A percentile compares a stretch with the other conserved stretches of the same genome.
phyloP scores from a whole-genome alignment of 2,888 invertebrate species.

The Agrotis ipsilon region DNA sequence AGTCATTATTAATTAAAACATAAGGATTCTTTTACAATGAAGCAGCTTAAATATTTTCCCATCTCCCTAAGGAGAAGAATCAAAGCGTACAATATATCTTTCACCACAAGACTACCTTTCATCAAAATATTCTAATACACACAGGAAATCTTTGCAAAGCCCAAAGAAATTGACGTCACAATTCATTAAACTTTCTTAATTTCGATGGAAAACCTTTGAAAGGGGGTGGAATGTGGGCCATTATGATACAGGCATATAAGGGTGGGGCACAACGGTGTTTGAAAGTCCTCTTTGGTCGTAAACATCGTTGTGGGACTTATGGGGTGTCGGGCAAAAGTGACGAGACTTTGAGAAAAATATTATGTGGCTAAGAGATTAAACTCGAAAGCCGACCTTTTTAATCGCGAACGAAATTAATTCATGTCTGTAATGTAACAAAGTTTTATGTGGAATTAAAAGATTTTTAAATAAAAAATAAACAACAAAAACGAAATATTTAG shows the following conservation, averaged over 20 bases:
- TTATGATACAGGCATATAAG: constrained; percentile 58
- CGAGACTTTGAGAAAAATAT: constrained; percentile 44
- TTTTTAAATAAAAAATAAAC: no score
- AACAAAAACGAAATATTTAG: constrained; percentile 7
- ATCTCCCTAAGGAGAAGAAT: constrained; percentile 38
- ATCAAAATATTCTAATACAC: constrained; percentile 53
- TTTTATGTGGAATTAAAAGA: constrained; percentile 6
- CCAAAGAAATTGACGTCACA: constrained; percentile 50
- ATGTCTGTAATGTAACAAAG: constrained; percentile 15
- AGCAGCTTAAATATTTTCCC: neutral
- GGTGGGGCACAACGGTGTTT: constrained; percentile 52
- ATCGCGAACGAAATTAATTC: constrained; percentile 38
- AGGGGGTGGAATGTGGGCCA: constrained; percentile 62
- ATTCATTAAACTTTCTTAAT: constrained; percentile 76
- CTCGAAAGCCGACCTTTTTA: constrained; percentile 25
- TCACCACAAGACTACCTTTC: constrained; percentile 34
- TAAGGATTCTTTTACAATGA: neutral
- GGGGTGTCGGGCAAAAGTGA: constrained; percentile 40
- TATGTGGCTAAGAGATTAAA: constrained; percentile 49
- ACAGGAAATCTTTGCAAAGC: constrained; percentile 54
- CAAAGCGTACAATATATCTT: constrained; percentile 14
- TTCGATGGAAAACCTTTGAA: constrained; percentile 67
- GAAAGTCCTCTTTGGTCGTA: constrained; percentile 38
- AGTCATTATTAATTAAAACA: no score
- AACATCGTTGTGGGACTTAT: constrained; percentile 32